Base-by-base conservation (phyloP, 2,113 vertebrate species). In the Phalacrocorax aristotelis region DNA sequence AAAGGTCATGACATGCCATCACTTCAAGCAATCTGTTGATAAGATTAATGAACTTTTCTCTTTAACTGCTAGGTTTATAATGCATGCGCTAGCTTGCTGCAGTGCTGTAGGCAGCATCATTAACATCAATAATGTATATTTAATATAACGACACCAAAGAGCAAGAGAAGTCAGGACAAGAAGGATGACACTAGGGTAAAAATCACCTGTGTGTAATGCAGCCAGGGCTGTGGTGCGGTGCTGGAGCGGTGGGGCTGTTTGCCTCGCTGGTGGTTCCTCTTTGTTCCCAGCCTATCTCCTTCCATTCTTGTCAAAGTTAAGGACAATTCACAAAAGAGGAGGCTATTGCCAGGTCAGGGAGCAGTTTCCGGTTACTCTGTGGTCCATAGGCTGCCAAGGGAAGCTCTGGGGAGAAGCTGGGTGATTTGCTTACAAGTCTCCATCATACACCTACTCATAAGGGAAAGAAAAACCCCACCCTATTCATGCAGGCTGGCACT, bases 41-140 rank as follows among this genome's bases (percentile, higher is more conserved):
- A 68, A 84, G 71, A 92, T 78, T 71, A 78, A 95, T 91, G 51
- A 95, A 87, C 57, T 94, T 94, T 89, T 54, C 71, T 86, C 68
- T 91, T 71, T 89, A 91, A 71, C 78, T 68, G 52, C 68, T 44
- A 48, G 66, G 87, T 94, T 87, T 89, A 83, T 93, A 86, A 95
- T 72, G 71, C 68, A 55, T 30, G 62, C 1, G 1, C 19, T 77
- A 71, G 30, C 78, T 90, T 89, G 84, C 89, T 93, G 58, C 60
- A 78, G 68, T 72, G 46, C 76, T 97, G 58, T 89, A 85, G 87
- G 54, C 71, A 77, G 82, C 87, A 77, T 46, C 55, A 57, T 93
- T 96, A 92, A 40, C 85, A 92, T 74, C 61, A 95, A 40, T 80
- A 92, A 93, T 51, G 32, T 25, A 54, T 85, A 68, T 80, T 94